These are phyloP conservation scores for Trachymyrmex septentrionalis DNA, from an alignment of 1,140 invertebrate species.

Conservation along the genomic window DNA sequence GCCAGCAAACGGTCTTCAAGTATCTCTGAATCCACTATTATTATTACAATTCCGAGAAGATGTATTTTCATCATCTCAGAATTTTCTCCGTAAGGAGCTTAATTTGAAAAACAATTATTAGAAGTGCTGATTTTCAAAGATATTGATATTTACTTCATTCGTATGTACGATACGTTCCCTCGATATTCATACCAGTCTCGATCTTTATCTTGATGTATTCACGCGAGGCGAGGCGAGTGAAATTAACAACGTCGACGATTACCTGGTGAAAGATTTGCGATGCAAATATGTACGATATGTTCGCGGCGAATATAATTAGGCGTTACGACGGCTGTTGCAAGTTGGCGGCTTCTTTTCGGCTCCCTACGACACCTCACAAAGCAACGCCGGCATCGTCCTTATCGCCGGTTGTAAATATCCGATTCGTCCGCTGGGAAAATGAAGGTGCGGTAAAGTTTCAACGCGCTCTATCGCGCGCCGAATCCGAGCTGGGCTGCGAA, in stretches of 20 bases:
- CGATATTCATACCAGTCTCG: not conserved
- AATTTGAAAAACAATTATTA: not conserved
- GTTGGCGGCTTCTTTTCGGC: constrained; percentile 40
- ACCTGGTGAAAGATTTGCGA: constrained; percentile 42
- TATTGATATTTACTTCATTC: not conserved
- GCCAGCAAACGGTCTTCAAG: not conserved
- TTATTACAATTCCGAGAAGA: not conserved
- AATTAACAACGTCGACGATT: constrained; percentile 41
- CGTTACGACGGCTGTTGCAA: constrained; percentile 39
- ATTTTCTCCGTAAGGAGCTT: not conserved
- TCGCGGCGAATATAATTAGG: constrained; percentile 51
- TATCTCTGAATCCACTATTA: not conserved
- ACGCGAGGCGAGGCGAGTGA: not conserved
- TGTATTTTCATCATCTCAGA: not conserved
- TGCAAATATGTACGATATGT: constrained; percentile 59
- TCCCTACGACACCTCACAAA: constrained; percentile 22
- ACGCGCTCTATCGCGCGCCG: constrained; percentile 26
- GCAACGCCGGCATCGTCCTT: constrained; percentile 16
- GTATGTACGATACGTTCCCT: not conserved
- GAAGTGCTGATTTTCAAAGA: not conserved
- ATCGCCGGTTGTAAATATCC: constrained; percentile 53
- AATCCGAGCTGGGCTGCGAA: constrained; percentile 1
- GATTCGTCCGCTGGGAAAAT: constrained; percentile 48
- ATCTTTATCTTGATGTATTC: not conserved
- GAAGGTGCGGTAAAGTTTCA: constrained; percentile 25